A percentile compares a stretch with the other conserved stretches of the same genome.
Conservation (phyloP, 64 coral and sea anemone genomes). For the Pocillopora damicornis region DNA sequence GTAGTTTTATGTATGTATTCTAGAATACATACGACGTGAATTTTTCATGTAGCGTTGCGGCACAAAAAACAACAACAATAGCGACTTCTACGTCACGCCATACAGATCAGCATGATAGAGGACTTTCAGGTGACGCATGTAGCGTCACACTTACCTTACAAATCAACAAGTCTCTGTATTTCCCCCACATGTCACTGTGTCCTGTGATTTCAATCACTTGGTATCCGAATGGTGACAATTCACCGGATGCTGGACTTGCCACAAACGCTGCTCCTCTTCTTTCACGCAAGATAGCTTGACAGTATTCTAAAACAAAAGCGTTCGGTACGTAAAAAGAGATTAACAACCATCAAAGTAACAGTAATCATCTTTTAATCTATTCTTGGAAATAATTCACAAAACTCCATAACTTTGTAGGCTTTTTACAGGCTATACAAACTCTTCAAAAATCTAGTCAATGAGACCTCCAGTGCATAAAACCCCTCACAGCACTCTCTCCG, state of each 20-base stretch:
- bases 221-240: slow-evolving; percentile 90
- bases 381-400: too few species aligned
- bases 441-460: too few species aligned
- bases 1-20: too few species aligned
- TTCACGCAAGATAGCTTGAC: slow-evolving; percentile 69
- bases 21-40: too few species aligned
- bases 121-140: background rate
- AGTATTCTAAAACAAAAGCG: slow-evolving; percentile 54
- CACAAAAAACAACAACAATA: too few species aligned
- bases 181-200: slow-evolving; percentile 95
- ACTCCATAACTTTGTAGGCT: too few species aligned
- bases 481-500: too few species aligned
- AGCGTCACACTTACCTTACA: slow-evolving; percentile 63
- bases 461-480: too few species aligned
- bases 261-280: slow-evolving; percentile 87
- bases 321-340: background rate
- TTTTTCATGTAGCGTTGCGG: background rate
- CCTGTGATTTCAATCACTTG: slow-evolving; percentile 83
- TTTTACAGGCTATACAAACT: too few species aligned
- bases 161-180: slow-evolving; percentile 76
- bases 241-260: slow-evolving; percentile 69
- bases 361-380: too few species aligned
- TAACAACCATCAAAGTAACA: background rate
- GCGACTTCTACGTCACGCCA: too few species aligned
- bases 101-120: too few species aligned